Evolutionary conservation across 1,140 invertebrate species (phyloP).

Genomic region (Dolichoris vasculosae): DNA sequence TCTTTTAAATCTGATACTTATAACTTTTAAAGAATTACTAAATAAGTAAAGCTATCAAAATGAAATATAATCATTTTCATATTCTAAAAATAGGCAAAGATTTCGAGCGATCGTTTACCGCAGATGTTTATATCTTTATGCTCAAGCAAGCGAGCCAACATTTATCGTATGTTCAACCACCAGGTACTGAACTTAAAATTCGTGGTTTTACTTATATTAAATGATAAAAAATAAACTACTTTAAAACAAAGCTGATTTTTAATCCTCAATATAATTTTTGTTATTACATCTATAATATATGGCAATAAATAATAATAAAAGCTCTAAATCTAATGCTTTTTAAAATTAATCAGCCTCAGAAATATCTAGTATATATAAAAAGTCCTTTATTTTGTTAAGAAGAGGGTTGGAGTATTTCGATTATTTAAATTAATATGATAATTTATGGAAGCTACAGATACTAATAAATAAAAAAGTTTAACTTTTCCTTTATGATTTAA

Average conservation of each 20-base stretch:
- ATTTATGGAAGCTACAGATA: too few species aligned
- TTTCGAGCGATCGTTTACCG: not conserved
- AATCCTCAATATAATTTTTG: not conserved
- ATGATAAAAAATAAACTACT: not conserved
- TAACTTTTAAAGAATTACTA: too few species aligned
- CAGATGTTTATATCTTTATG: constrained; percentile 25
- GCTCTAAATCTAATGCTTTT: not conserved
- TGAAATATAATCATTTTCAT: constrained; percentile 23
- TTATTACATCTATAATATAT: not conserved
- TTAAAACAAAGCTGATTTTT: not conserved
- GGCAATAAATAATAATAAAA: not conserved
- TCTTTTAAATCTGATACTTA: too few species aligned
- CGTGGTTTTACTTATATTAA: not conserved
- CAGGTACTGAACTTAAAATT: not conserved
- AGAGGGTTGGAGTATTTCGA: too few species aligned
- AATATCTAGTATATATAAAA: too few species aligned
- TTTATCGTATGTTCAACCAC: not conserved
- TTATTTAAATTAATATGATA: too few species aligned
- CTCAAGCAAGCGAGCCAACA: not conserved
- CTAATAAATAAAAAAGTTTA: too few species aligned
- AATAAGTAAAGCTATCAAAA: too few species aligned
- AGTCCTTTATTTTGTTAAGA: too few species aligned
- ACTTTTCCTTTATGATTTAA: too few species aligned
- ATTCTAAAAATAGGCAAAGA: constrained; percentile 1
- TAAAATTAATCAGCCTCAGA: not conserved